Percentiles rank a stretch among this genome's conserved stretches.
Evolutionary conservation across 1,140 invertebrate species (phyloP).

Genomic region (Scaptomyza pallida): DNA sequence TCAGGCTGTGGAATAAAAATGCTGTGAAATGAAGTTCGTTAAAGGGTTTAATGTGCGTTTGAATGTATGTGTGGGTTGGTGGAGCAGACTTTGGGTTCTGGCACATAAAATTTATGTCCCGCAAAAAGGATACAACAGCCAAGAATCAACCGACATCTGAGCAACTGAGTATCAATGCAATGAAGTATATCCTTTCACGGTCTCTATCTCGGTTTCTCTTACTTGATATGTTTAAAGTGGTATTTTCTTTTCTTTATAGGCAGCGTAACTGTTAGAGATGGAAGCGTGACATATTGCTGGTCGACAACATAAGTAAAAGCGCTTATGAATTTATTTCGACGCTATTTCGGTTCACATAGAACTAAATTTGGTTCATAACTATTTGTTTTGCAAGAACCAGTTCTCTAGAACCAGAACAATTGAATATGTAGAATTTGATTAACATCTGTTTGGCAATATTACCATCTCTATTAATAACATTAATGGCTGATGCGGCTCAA

Average conservation of each 20-base stretch:
- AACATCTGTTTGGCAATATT: neutral
- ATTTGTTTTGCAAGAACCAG: too few species aligned
- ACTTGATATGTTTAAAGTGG: conserved; percentile 14
- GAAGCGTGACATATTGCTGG: neutral
- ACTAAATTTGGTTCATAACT: too few species aligned
- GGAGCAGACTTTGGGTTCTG: conserved; percentile 24
- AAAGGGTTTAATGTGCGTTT: conserved; percentile 36
- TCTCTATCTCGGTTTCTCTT: neutral
- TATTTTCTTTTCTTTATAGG: neutral
- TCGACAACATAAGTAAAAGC: too few species aligned
- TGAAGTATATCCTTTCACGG: conserved; percentile 18
- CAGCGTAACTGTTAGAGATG: conserved; percentile 12
- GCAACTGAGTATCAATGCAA: conserved; percentile 53
- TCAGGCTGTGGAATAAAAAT: conserved; percentile 67
- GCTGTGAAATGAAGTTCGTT: conserved; percentile 26
- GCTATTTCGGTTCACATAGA: too few species aligned
- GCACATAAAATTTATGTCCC: conserved; percentile 75
- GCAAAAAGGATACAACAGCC: conserved; percentile 63
- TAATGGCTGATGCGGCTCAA: conserved; percentile 37
- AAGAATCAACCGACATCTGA: conserved; percentile 68
- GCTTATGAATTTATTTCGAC: too few species aligned
- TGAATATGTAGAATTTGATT: neutral
- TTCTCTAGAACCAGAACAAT: neutral
- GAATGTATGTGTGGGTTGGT: conserved; percentile 16
- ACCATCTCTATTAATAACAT: conserved; percentile 29